Evolutionary conservation across 2,113 vertebrate genomes (phyloP).

Genomic region (Sisor rabdophorus): DNA sequence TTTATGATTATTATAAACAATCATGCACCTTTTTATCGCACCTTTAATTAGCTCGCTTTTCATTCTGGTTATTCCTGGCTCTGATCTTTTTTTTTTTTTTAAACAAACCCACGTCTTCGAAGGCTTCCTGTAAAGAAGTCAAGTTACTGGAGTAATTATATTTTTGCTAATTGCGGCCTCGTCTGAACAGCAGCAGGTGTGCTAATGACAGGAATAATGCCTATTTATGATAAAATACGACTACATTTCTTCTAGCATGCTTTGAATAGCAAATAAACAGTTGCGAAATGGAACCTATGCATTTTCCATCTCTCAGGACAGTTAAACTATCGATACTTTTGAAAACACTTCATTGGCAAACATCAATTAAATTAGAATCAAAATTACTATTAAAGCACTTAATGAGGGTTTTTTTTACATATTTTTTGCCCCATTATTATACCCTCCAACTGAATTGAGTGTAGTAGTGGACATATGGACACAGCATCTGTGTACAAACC

Average conservation of each 20-base stretch:
- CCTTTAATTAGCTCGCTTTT: not conserved
- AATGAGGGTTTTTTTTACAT: not conserved
- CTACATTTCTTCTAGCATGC: conserved; percentile 9
- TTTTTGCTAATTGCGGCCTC: conserved; percentile 34
- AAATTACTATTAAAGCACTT: not conserved
- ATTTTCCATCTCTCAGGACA: not conserved
- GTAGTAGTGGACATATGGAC: not conserved
- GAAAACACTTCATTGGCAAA: not conserved
- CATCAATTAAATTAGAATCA: no score
- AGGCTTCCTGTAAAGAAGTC: conserved; percentile 21
- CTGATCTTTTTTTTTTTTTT: not conserved
- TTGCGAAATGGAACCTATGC: not conserved
- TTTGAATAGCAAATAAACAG: conserved; percentile 16
- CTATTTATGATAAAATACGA: conserved; percentile 5
- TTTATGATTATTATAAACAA: conserved; percentile 9
- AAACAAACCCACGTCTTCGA: conserved; percentile 14
- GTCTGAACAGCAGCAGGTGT: conserved; percentile 34
- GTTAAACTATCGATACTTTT: not conserved
- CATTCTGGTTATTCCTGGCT: not conserved
- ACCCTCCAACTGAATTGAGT: not conserved
- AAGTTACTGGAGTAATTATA: conserved; percentile 17
- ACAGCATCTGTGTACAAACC: not conserved
- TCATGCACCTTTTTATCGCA: conserved; percentile 12
- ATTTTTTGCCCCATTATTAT: not conserved
- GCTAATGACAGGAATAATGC: conserved; percentile 38